These are phyloP conservation scores for Drosophila incognita DNA, from an alignment of 2,888 invertebrate species.

Conservation along the genomic window DNA sequence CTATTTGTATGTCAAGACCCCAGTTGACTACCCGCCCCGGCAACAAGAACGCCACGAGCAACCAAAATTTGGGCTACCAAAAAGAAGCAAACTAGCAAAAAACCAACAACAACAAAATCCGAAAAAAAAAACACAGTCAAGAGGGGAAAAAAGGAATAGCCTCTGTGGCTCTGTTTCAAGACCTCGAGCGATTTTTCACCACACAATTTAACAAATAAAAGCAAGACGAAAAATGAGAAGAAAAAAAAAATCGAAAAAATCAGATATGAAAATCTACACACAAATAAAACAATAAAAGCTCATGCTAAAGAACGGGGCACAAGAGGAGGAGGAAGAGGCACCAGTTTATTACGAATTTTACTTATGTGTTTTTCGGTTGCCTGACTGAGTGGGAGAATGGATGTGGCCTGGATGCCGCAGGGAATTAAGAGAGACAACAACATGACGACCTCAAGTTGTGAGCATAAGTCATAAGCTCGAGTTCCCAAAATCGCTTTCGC, in stretches of 20 bases:
- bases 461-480: conserved; percentile 56
- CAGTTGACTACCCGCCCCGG: conserved; percentile 15
- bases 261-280: conserved; percentile 67
- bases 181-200: conserved; percentile 77
- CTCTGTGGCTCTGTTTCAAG: conserved; percentile 43
- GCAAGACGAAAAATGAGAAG: conserved; percentile 41
- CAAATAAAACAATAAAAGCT: conserved; percentile 80
- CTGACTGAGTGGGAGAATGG: conserved; percentile 6
- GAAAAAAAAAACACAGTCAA: conserved; percentile 23
- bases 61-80: conserved; percentile 75
- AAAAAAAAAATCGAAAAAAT: conserved; percentile 36
- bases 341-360: conserved; percentile 80
- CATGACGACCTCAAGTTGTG: conserved; percentile 40
- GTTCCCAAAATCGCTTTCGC: conserved; percentile 31
- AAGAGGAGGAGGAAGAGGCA: conserved; percentile 42
- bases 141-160: conserved; percentile 25
- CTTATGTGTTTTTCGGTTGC: conserved; percentile 71
- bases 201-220: conserved; percentile 80
- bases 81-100: conserved; percentile 64
- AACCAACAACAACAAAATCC: conserved; percentile 25
- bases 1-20: conserved; percentile 55
- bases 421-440: conserved; percentile 77
- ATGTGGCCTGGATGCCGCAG: conserved; percentile 48
- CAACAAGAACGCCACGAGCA: conserved; percentile 52
- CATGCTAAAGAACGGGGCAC: conserved; percentile 23